Percentiles rank a stretch among this genome's conserved stretches.
Evolutionary conservation across 1,140 invertebrate genomes (phyloP).

Genomic region (Cydia fagiglandana): DNA sequence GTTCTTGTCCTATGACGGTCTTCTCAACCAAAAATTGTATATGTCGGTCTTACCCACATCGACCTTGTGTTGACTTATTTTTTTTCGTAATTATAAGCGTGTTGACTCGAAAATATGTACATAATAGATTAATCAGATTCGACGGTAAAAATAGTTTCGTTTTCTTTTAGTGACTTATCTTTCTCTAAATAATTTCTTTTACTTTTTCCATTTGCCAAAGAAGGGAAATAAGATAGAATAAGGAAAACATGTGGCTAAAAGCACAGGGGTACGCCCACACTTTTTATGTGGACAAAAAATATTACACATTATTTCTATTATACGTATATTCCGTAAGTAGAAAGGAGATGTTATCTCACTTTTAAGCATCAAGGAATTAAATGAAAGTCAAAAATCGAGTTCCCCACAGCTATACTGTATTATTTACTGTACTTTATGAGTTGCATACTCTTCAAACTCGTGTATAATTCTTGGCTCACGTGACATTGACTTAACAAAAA

Average conservation of each 20-base stretch:
- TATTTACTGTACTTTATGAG: too few relatives aligned
- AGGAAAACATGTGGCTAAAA: slow-evolving; percentile 8
- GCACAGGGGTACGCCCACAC: not conserved
- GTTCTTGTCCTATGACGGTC: too few relatives aligned
- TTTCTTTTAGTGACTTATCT: not conserved
- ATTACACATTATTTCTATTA: not conserved
- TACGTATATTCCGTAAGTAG: not conserved
- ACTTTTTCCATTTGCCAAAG: not conserved
- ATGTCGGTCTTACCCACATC: too few relatives aligned
- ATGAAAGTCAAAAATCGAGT: too few relatives aligned
- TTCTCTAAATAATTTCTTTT: not conserved
- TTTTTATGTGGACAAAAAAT: slow-evolving; percentile 5
- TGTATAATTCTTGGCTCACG: not conserved
- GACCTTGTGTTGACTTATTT: not conserved
- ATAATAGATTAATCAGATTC: too few relatives aligned
- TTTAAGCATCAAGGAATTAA: too few relatives aligned
- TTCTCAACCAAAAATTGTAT: too few relatives aligned
- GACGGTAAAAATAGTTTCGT: too few relatives aligned
- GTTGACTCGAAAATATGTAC: not conserved
- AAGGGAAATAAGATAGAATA: not conserved
- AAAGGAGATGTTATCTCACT: not conserved
- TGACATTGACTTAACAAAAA: slow-evolving; percentile 12
- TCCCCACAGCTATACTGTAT: not conserved
- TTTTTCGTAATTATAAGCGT: not conserved
- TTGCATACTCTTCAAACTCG: too few relatives aligned